These are phyloP conservation scores for Lucilia cuprina DNA, from an alignment of 1,140 invertebrate species.

Conservation along the genomic window DNA sequence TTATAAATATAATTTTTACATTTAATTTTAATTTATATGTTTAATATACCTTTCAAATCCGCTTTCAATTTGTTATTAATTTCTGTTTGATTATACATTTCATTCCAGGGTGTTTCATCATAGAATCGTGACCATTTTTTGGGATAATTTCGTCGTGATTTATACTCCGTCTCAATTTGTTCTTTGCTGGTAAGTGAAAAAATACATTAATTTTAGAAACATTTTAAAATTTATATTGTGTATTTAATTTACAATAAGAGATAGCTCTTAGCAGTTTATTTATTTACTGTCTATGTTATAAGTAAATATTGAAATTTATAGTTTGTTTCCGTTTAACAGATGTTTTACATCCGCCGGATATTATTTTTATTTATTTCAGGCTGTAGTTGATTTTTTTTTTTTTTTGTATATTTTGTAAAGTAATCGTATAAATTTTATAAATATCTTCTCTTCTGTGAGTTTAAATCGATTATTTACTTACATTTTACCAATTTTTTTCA, in stretches of 20 bases:
- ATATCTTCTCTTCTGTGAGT: not conserved
- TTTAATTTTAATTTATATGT: not conserved
- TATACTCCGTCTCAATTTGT: conserved; percentile 51
- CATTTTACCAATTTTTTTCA: conserved; percentile 24
- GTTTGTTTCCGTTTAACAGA: not conserved
- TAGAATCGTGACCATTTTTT: conserved; percentile 49
- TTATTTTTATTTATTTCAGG: not conserved
- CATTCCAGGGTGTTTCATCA: conserved; percentile 43
- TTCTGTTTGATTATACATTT: conserved; percentile 53
- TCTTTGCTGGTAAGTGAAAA: conserved; percentile 47
- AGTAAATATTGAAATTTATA: not conserved
- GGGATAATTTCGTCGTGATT: conserved; percentile 50
- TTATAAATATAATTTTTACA: not conserved
- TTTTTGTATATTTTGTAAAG: not conserved
- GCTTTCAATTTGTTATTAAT: conserved; percentile 45
- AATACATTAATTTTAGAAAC: not conserved
- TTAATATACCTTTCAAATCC: conserved; percentile 11
- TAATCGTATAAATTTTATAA: no score
- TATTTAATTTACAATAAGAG: not conserved
- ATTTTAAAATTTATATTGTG: no score
- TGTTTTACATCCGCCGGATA: not conserved
- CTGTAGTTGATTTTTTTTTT: not conserved
- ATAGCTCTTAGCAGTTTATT: not conserved
- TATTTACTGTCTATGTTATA: not conserved
- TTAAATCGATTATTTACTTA: not conserved